Conservation (phyloP, 2,888 invertebrate genomes). For the Ennomos fuscantarius region DNA sequence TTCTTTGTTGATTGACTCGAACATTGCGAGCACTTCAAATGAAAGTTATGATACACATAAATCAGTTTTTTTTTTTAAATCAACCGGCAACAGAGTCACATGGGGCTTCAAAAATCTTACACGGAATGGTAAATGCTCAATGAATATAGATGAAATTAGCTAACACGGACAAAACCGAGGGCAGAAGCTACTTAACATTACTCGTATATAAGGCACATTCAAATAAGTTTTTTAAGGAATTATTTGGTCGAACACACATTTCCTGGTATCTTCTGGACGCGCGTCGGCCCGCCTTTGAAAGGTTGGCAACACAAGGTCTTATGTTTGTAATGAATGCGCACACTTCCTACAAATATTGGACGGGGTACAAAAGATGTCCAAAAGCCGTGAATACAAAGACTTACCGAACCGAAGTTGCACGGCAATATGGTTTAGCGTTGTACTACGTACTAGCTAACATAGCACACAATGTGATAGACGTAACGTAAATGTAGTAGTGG, state of each 20-base stretch:
- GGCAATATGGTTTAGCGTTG: constrained; percentile 46
- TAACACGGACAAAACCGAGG: too few relatives aligned
- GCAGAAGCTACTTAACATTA: too few relatives aligned
- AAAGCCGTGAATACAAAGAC: constrained; percentile 59
- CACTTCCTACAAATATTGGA: constrained; percentile 67
- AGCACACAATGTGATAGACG: constrained; percentile 6
- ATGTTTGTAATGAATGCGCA: constrained; percentile 53
- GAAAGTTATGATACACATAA: too few relatives aligned
- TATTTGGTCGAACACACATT: constrained; percentile 43
- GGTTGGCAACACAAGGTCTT: constrained; percentile 58
- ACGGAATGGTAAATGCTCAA: too few relatives aligned
- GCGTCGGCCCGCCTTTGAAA: constrained; percentile 59
- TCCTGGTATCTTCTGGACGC: constrained; percentile 43
- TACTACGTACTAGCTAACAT: constrained; percentile 16
- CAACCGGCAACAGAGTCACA: too few relatives aligned
- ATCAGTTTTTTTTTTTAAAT: too few relatives aligned
- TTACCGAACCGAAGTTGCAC: constrained; percentile 63
- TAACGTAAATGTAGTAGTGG: constrained; percentile 7
- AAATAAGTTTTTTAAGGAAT: constrained; percentile 39
- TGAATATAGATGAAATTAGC: too few relatives aligned
- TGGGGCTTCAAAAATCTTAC: too few relatives aligned
- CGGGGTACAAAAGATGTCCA: constrained; percentile 63
- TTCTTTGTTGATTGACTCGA: too few relatives aligned
- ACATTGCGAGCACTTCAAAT: too few relatives aligned
- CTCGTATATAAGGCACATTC: constrained; percentile 44